Percentiles rank a stretch among this genome's conserved stretches.
These are phyloP conservation scores for Pantelozetes paolii DNA, from an alignment of 2,888 invertebrate genomes.

Conservation along the genomic window DNA sequence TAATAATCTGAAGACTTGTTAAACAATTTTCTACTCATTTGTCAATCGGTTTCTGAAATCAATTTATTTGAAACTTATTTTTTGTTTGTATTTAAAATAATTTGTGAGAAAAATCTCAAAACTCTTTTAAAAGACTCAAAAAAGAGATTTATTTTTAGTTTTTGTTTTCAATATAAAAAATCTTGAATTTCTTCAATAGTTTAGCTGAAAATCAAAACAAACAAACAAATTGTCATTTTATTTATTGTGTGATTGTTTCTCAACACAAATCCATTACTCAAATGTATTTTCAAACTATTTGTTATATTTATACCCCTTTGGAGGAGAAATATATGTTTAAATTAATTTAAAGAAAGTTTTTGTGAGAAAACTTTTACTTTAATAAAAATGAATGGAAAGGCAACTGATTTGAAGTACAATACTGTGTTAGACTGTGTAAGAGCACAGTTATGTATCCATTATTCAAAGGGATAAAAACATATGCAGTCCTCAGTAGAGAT, in stretches of 20 bases:
- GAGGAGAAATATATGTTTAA: neutral
- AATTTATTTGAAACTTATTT: neutral
- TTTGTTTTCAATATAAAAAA: too few relatives aligned
- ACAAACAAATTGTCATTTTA: conserved; percentile 9
- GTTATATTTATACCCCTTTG: neutral
- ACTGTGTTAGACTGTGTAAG: neutral
- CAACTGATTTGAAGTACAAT: neutral
- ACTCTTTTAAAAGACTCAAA: too few relatives aligned
- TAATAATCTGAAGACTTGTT: too few relatives aligned
- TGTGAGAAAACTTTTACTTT: neutral
- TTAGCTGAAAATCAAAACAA: neutral
- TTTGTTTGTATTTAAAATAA: neutral
- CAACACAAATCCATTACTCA: neutral
- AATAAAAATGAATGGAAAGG: conserved; percentile 8
- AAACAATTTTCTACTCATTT: too few relatives aligned
- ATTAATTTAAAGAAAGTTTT: conserved; percentile 17
- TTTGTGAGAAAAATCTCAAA: neutral
- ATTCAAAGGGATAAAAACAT: neutral
- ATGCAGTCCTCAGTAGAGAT: neutral
- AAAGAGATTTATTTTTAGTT: too few relatives aligned
- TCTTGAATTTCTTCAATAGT: neutral
- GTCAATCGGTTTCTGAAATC: neutral
- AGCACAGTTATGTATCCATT: neutral
- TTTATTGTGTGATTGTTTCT: neutral
- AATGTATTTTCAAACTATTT: conserved; percentile 1